phyloP scores from a whole-genome alignment of 2,113 vertebrate species.

The Oxyura jamaicensis region DNA sequence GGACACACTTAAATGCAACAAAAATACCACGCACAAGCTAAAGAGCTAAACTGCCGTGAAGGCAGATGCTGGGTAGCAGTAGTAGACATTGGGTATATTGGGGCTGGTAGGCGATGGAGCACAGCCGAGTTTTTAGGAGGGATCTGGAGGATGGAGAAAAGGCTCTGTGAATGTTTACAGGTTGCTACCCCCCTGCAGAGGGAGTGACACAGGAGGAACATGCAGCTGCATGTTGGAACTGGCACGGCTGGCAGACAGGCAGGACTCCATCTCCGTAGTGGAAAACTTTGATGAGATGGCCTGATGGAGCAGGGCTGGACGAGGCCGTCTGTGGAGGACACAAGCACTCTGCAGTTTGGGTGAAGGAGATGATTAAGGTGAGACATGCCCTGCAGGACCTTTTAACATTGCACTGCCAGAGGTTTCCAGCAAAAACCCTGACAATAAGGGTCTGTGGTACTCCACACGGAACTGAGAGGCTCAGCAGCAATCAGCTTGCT shows the following conservation, averaged over 20 bases:
- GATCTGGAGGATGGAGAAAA: neutral
- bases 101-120: neutral
- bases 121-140: neutral
- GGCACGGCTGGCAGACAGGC: neutral
- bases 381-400: neutral
- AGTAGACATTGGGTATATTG: fast-evolving
- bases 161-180: neutral
- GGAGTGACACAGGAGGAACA: neutral
- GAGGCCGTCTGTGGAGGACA: neutral
- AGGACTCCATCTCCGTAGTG: neutral
- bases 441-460: neutral
- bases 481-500: neutral
- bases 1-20: neutral
- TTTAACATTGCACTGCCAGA: neutral
- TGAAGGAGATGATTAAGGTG: neutral
- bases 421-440: neutral
- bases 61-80: neutral
- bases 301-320: neutral
- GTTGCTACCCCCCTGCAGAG: neutral
- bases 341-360: neutral
- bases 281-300: neutral
- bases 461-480: neutral
- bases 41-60: neutral
- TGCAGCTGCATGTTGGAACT: fast-evolving
- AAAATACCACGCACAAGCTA: fast-evolving